Evolutionary conservation across 23 tunicate genomes (phyloP), one percentile per base, ranked within the genome.

Genomic region (Halocynthia roretzi): DNA sequence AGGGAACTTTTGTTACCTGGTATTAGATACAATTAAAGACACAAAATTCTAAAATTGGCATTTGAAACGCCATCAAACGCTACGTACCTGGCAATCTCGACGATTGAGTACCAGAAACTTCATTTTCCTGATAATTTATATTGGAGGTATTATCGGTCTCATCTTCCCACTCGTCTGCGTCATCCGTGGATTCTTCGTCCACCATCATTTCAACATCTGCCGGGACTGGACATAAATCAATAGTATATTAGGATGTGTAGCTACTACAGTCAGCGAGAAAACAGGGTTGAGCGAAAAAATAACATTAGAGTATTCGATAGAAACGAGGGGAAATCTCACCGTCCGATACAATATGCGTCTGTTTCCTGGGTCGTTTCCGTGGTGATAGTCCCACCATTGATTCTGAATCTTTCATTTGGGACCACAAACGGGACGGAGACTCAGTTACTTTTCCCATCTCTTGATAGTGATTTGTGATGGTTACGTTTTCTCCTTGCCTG

Each of bases 91-190:
- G 12, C 22, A 67, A 19, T 14, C 64, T 58, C 64, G 15, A 31
- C 44, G 44, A 31, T 31, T 31, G 44, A 31, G 44, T 31, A 31
- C 44, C 44, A 31, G 44, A 31, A 31, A 31, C 44, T 4, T 31
- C 44, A 31, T 31, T 31, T 4, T 31, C 44, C 44, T 31, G 44
- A 31, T 31, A 31, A 31, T 31, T 31, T 31, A 4, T 31, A 31
- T 31, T 31, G 44, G 44, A 31, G 44, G 44, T 31, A 31, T 31
- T 31, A 31, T 31, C 44, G 44, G 44, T 31, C 7, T 82, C 94
- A 50, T 87, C 94, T 67, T 83, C 95, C 62, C 84, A 80, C 62
- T 90, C 97, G 68, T 90, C 97, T 10, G 97, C 97, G 54, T 90
- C 97, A 67, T 90, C 97, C 7, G 97, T 90, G 8, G 86, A 81